These are phyloP conservation scores for Drosophila emarginata DNA, from an alignment of 2,888 invertebrate genomes.

Conservation along the genomic window DNA sequence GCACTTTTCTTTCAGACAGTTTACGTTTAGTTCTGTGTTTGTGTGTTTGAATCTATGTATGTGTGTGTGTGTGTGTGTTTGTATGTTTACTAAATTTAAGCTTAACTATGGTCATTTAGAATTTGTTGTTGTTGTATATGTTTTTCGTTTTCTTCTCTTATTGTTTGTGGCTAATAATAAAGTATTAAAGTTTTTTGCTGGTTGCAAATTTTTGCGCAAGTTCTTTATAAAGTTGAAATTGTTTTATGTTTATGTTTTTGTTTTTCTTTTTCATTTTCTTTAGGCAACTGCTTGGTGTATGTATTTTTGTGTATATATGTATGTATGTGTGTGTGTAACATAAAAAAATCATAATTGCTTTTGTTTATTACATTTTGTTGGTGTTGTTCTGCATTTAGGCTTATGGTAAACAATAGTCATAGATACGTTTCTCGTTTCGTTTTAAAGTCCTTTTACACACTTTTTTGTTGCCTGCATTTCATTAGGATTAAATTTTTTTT, in stretches of 20 bases:
- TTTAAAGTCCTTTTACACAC: slow-evolving; percentile 53
- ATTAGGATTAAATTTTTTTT: background rate
- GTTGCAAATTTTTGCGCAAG: slow-evolving; percentile 68
- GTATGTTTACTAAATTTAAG: slow-evolving; percentile 66
- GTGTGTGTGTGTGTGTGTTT: slow-evolving; percentile 38
- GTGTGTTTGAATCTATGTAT: slow-evolving; percentile 41
- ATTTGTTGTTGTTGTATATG: slow-evolving; percentile 66
- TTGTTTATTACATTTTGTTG: slow-evolving; percentile 3
- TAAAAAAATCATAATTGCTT: slow-evolving; percentile 24
- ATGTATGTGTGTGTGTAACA: slow-evolving; percentile 31
- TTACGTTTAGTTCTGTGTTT: too few species aligned
- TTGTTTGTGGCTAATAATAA: slow-evolving; percentile 57
- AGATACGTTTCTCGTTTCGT: slow-evolving; percentile 51
- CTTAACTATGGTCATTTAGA: slow-evolving; percentile 76
- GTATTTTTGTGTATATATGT: slow-evolving; percentile 30
- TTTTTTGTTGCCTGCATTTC: slow-evolving; percentile 24
- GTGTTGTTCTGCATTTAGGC: slow-evolving; percentile 56
- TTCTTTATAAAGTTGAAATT: slow-evolving; percentile 52
- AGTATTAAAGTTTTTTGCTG: slow-evolving; percentile 71
- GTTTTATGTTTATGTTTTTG: slow-evolving; percentile 8
- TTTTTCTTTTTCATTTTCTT: slow-evolving; percentile 35
- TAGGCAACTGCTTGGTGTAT: slow-evolving; percentile 73
- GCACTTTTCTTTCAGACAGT: slow-evolving; percentile 37
- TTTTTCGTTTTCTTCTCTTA: slow-evolving; percentile 56
- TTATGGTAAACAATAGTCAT: slow-evolving; percentile 72